phyloP scores from a whole-genome alignment of 2,888 invertebrate species.

The Agrilus biguttatus region DNA sequence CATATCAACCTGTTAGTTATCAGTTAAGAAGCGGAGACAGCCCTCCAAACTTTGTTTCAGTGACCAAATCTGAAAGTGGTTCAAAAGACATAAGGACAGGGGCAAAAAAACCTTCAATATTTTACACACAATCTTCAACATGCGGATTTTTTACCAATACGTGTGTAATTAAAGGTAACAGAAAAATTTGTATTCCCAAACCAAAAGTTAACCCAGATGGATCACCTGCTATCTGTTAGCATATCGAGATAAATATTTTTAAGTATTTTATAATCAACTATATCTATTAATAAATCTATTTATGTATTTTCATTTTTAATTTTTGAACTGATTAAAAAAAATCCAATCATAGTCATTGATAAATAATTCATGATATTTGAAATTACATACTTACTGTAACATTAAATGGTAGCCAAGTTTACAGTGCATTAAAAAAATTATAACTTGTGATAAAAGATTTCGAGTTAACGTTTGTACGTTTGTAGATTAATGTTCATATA shows the following conservation, averaged over 20 bases:
- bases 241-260: neutral
- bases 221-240: slow-evolving; percentile 45
- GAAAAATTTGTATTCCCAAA: slow-evolving; percentile 71
- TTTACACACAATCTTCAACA: slow-evolving; percentile 74
- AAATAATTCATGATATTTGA: too few relatives aligned
- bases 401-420: too few relatives aligned
- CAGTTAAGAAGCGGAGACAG: slow-evolving; percentile 26
- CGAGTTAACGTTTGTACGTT: too few relatives aligned
- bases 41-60: slow-evolving; percentile 56
- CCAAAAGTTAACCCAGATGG: slow-evolving; percentile 65
- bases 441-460: too few relatives aligned
- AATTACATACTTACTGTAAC: too few relatives aligned
- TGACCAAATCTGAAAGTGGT: slow-evolving; percentile 68
- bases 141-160: slow-evolving; percentile 80
- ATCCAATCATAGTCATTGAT: too few relatives aligned
- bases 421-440: too few relatives aligned
- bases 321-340: too few relatives aligned
- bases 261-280: too few relatives aligned
- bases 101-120: slow-evolving; percentile 62
- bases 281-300: too few relatives aligned
- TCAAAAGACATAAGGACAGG: slow-evolving; percentile 40
- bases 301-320: too few relatives aligned
- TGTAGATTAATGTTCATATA: too few relatives aligned
- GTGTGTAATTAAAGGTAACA: slow-evolving; percentile 66
- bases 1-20: slow-evolving; percentile 23